A percentile compares a stretch with the other conserved stretches of the same genome.
phyloP scores from a whole-genome alignment of 2,797 vertebrate genomes.

The Microctenopoma steveboyesi region DNA sequence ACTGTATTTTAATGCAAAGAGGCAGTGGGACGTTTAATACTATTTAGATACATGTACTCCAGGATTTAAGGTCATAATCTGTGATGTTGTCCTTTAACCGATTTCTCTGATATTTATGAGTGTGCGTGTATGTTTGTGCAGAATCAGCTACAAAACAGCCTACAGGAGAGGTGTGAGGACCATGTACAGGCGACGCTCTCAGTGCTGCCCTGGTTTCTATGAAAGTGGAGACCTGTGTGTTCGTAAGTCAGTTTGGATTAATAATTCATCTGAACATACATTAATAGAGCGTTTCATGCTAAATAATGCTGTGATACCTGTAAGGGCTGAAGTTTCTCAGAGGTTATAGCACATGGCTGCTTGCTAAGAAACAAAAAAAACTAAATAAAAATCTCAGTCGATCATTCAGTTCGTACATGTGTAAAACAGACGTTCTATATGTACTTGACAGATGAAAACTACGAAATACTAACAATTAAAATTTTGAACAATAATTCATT shows the following conservation, averaged over 20 bases:
- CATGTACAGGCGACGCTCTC: slow-evolving; percentile 92
- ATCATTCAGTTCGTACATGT: too few relatives aligned
- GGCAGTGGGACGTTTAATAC: too few relatives aligned
- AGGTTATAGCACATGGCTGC: neutral
- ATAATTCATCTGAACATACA: neutral
- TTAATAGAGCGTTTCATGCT: neutral
- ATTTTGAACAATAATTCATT: neutral
- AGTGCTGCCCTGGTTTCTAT: slow-evolving; percentile 95
- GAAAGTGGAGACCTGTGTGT: slow-evolving; percentile 92
- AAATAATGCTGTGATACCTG: neutral
- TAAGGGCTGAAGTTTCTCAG: neutral
- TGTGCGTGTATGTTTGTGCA: slow-evolving; percentile 60
- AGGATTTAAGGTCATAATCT: too few relatives aligned
- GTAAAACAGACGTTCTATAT: too few relatives aligned
- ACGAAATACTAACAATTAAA: too few relatives aligned
- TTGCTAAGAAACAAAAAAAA: too few relatives aligned
- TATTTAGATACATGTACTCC: too few relatives aligned
- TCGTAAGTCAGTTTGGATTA: slow-evolving; percentile 62
- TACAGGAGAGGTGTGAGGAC: slow-evolving; percentile 92
- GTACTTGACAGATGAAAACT: too few relatives aligned
- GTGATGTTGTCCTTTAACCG: neutral
- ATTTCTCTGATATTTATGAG: neutral
- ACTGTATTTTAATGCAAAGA: too few relatives aligned
- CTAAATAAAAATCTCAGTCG: too few relatives aligned
- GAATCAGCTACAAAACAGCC: slow-evolving; percentile 95